Evolutionary conservation across 2,113 vertebrate species (phyloP), one percentile per base, ranked within the genome.

Genomic region (Phodopus roborovskii): DNA sequence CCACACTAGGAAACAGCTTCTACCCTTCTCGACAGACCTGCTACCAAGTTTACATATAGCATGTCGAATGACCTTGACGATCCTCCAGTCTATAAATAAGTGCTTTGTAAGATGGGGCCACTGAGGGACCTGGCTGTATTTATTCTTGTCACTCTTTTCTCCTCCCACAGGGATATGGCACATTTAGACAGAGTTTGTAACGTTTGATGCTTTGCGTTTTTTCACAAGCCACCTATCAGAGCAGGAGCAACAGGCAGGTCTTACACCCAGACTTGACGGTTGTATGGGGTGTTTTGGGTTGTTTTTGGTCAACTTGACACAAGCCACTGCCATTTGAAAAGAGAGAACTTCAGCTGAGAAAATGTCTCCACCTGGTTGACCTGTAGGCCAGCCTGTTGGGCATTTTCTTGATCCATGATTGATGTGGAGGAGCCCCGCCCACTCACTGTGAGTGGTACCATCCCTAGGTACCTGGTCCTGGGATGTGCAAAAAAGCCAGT

Each of bases 11-110:
- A 78, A 11, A 30, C 56, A 22, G 6, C n/a, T 64, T 84, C 64
- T 39, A 50, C 6, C 3, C 17, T 85, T 60, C 73, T 62, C 70
- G 20, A 45, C 17, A 30, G 73, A 30, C 66, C 42, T 96, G 88
- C 81, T 28, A 0, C 33, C 19, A 3, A 58, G 75, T 93, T 96
- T 53, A 73, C 53, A 10, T 82, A 26, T 20, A 62, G 45, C 7
- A 2, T 48, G 11, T 75, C 74, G 39, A 84, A 75, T 64, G 28
- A 62, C 84, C 88, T 86, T 19, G 36, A n/a, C 62, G 81, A 48
- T 78, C 93, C 90, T 94, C 58, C 53, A 36, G 2, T 70, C 58
- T 88, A 48, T 88, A 93, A 90, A 88, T 85, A 91, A 88, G 50
- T 45, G 28, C 50, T 64, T 91, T 86, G 84, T 26, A 15, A 90